A percentile compares a stretch with the other conserved stretches of the same genome.
Evolutionary conservation across 1,140 invertebrate species (phyloP).

Genomic region (Drosophila auraria): DNA sequence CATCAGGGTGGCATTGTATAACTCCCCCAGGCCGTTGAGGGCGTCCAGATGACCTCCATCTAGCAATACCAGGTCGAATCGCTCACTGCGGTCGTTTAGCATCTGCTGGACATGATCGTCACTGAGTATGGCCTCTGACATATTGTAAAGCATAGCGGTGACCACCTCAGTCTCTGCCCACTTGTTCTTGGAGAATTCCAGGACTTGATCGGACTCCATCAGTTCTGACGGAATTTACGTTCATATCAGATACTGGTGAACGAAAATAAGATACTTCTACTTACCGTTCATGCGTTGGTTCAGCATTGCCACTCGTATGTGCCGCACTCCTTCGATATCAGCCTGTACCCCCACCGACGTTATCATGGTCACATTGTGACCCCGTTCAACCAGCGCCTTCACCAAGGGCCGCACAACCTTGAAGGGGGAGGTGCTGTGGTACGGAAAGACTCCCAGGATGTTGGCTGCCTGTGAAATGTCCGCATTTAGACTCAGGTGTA

Average conservation of each 20-base stretch:
- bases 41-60: conserved; percentile 49
- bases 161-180: conserved; percentile 25
- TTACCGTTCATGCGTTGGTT: conserved; percentile 31
- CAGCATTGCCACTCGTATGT: conserved; percentile 27
- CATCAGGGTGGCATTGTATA: conserved; percentile 55
- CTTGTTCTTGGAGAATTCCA: conserved; percentile 7
- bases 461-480: conserved; percentile 9
- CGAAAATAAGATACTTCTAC: not conserved
- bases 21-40: conserved; percentile 46
- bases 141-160: conserved; percentile 10
- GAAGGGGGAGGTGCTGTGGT: conserved; percentile 4
- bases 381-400: not conserved
- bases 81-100: conserved; percentile 21
- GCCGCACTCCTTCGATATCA: conserved; percentile 19
- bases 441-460: conserved; percentile 43
- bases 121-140: conserved; percentile 20
- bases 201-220: not conserved
- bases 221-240: not conserved
- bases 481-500: not conserved
- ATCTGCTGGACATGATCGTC: conserved; percentile 45
- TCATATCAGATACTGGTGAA: not conserved
- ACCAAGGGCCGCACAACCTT: not conserved
- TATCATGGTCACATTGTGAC: conserved; percentile 7
- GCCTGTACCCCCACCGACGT: not conserved
- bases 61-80: conserved; percentile 61